Conservation (phyloP, 2,888 invertebrate species). For the Cataglyphis albicans region DNA sequence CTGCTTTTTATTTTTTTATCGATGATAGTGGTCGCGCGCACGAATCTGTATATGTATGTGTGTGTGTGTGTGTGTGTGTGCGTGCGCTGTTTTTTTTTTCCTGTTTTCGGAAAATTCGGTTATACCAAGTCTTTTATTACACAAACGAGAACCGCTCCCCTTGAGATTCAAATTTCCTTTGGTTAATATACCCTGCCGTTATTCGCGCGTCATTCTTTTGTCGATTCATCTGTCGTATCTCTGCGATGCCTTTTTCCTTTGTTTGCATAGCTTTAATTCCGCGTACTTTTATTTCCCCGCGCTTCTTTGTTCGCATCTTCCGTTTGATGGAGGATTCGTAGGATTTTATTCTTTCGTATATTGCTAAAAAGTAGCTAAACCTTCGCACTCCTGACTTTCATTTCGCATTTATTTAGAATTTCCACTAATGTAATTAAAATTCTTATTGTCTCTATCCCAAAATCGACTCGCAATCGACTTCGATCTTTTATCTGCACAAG, state of each 20-base stretch:
- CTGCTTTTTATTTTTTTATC: conserved; percentile 30
- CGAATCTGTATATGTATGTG: neutral
- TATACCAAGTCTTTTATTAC: conserved; percentile 32
- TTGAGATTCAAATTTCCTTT: conserved; percentile 22
- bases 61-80: neutral
- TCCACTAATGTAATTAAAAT: conserved; percentile 4
- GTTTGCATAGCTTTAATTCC: conserved; percentile 13
- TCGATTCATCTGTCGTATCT: neutral
- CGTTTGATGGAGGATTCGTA: neutral
- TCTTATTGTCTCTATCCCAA: conserved; percentile 7
- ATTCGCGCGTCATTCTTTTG: neutral
- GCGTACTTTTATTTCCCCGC: conserved; percentile 5
- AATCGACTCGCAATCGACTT: conserved; percentile 30
- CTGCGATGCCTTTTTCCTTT: neutral
- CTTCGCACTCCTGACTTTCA: neutral
- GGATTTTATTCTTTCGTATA: conserved; percentile 11
- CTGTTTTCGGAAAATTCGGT: neutral
- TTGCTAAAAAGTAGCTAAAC: neutral
- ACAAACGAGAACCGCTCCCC: conserved; percentile 5
- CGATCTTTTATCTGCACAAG: neutral
- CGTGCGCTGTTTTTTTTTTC: neutral
- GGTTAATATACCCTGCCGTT: neutral
- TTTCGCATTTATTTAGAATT: conserved; percentile 12
- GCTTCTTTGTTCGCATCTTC: conserved; percentile 7
- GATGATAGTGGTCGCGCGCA: neutral